A percentile compares a stretch with the other conserved stretches of the same genome.
These are phyloP conservation scores for Montifringilla adamsi DNA, from an alignment of 2,113 vertebrate species.

Conservation along the genomic window DNA sequence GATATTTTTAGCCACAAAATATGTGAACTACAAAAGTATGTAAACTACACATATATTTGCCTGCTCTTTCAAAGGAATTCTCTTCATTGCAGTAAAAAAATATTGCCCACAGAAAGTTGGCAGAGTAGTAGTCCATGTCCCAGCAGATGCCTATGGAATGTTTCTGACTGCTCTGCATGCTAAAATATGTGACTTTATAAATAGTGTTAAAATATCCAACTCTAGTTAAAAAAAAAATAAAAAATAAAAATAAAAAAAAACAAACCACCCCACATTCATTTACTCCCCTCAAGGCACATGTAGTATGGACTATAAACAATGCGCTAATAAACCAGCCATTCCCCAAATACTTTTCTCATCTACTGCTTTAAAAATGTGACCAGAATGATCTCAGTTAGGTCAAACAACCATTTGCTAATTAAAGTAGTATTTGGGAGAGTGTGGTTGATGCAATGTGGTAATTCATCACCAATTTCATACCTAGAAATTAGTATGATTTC, in stretches of 20 bases:
- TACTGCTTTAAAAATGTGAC: background rate
- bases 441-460: background rate
- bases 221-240: background rate
- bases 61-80: conserved; percentile 65
- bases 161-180: conserved; percentile 33
- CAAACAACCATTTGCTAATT: background rate
- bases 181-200: conserved; percentile 60
- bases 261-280: background rate
- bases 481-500: background rate
- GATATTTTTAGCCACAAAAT: conserved; percentile 75
- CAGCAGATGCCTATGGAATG: conserved; percentile 64
- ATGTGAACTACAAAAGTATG: conserved; percentile 73
- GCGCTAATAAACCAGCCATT: background rate
- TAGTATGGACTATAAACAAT: background rate
- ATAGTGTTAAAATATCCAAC: conserved; percentile 29
- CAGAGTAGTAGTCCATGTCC: conserved; percentile 29
- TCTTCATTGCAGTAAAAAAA: conserved; percentile 59
- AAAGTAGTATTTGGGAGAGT: background rate
- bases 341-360: background rate
- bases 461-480: background rate
- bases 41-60: conserved; percentile 67
- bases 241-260: background rate
- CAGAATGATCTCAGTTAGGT: background rate
- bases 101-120: conserved; percentile 61
- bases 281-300: background rate